A percentile compares a stretch with the other conserved stretches of the same genome.
Conservation (phyloP, 2,888 invertebrate species). For the Syrphus vitripennis region DNA sequence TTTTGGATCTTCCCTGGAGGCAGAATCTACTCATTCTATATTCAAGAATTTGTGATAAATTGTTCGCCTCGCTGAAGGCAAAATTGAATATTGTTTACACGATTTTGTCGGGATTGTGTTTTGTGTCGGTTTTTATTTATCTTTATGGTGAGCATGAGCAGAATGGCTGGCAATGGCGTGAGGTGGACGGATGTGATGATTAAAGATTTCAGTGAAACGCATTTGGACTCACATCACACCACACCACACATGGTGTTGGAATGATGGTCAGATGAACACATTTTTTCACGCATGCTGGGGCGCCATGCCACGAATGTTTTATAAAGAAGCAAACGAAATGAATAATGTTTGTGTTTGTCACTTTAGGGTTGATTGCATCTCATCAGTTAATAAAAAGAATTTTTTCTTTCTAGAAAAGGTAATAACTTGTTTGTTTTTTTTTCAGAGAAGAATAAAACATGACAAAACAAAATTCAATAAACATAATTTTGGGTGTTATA, state of each 20-base stretch:
- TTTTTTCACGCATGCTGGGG: slow-evolving; percentile 6
- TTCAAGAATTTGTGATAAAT: slow-evolving; percentile 28
- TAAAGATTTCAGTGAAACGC: slow-evolving; percentile 8
- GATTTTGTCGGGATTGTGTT: slow-evolving; percentile 48
- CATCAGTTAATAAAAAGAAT: neutral
- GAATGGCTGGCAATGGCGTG: neutral
- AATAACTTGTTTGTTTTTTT: neutral
- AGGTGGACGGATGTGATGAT: slow-evolving; percentile 2
- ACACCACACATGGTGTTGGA: neutral
- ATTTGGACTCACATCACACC: neutral
- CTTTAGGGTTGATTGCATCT: neutral
- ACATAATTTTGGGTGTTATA: no score
- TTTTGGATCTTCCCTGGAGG: slow-evolving; percentile 6
- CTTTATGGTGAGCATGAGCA: slow-evolving; percentile 18
- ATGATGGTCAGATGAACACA: slow-evolving; percentile 12
- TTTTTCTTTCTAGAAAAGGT: no score
- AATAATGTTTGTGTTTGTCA: neutral
- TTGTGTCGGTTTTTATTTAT: slow-evolving; percentile 39
- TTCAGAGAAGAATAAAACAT: neutral
- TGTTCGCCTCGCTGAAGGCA: neutral
- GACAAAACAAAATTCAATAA: neutral
- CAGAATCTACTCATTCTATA: slow-evolving; percentile 4
- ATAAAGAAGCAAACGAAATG: neutral
- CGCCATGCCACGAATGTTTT: neutral
- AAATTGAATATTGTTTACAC: slow-evolving; percentile 43